Percentiles rank a stretch among this genome's conserved stretches.
Evolutionary conservation across 2,113 vertebrate genomes (phyloP).

Genomic region (Eurypyga helias): DNA sequence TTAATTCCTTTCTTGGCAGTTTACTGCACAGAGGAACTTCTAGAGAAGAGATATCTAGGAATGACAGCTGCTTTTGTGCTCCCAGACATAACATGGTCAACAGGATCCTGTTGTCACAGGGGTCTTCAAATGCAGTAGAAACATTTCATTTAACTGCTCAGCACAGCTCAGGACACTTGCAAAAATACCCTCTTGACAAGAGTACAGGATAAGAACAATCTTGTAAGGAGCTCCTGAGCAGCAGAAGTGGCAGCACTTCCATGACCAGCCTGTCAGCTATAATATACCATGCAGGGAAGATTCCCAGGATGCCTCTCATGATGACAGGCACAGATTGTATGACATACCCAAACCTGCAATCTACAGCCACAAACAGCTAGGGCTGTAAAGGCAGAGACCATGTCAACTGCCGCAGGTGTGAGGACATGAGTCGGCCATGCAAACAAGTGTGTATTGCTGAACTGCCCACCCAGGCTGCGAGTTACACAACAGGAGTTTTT

Average conservation of each 20-base stretch:
- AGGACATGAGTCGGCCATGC: neutral
- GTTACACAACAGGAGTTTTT: neutral
- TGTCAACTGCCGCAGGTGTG: neutral
- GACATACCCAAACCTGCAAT: neutral
- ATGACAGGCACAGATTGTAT: accelerated
- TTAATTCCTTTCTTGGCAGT: neutral
- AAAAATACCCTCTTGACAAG: neutral
- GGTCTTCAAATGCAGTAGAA: neutral
- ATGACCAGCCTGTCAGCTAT: neutral
- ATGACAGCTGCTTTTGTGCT: neutral
- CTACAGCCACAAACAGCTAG: neutral
- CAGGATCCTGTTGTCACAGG: neutral
- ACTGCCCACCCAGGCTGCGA: neutral
- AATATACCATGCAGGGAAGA: neutral
- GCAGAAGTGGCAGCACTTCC: neutral
- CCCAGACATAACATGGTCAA: neutral
- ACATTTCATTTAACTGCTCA: neutral
- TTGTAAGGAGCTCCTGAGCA: neutral
- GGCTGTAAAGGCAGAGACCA: neutral
- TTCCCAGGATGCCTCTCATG: neutral
- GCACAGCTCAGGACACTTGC: neutral
- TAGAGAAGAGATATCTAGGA: neutral
- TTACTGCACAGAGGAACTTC: neutral
- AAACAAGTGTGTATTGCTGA: neutral
- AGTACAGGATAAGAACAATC: neutral